These are phyloP conservation scores for Incurvaria masculella DNA, from an alignment of 2,888 invertebrate genomes.

Conservation along the genomic window DNA sequence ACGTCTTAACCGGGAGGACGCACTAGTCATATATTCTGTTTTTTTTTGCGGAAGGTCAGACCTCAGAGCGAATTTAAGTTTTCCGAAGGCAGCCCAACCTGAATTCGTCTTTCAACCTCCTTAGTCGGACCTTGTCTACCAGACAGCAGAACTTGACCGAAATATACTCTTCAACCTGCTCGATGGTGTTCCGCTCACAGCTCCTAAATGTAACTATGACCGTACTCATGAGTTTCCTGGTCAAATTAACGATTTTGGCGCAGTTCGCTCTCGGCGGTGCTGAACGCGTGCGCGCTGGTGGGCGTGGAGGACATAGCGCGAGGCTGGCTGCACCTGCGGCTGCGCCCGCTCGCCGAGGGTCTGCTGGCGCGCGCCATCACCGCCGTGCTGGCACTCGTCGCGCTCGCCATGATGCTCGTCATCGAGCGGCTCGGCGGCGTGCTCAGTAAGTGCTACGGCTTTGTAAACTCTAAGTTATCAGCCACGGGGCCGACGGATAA, in stretches of 20 bases:
- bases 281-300: constrained; percentile 85
- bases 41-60: no score
- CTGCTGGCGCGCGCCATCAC: constrained; percentile 64
- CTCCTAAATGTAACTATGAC: no score
- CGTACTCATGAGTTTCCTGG: no score
- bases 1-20: no score
- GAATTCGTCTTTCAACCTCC: no score
- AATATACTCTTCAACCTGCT: no score
- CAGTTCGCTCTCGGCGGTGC: constrained; percentile 84
- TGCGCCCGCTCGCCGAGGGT: constrained; percentile 59
- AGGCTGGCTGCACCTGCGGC: constrained; percentile 61
- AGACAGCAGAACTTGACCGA: no score
- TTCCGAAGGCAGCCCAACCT: no score
- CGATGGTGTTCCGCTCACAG: no score
- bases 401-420: constrained; percentile 64
- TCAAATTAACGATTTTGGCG: constrained; percentile 17
- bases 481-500: constrained; percentile 80
- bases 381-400: constrained; percentile 60
- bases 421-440: constrained; percentile 77
- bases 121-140: no score
- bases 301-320: constrained; percentile 79
- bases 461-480: constrained; percentile 46
- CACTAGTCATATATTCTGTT: no score
- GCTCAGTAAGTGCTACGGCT: constrained; percentile 57
- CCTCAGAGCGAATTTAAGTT: no score